Base-by-base conservation (phyloP, 1,140 invertebrate species). In the Dinoponera quadriceps region DNA sequence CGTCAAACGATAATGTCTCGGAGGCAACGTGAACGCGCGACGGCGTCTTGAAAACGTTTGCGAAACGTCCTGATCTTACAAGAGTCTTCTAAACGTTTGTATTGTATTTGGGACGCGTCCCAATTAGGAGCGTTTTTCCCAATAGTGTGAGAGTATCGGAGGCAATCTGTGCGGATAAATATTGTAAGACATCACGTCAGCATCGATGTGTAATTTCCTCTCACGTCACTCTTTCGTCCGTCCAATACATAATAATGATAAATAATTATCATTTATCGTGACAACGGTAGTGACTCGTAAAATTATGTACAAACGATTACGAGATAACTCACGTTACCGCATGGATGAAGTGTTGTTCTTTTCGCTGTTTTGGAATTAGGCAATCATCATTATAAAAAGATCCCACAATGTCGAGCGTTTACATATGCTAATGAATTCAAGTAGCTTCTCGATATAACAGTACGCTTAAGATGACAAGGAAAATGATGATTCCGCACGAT, bases 41-140 rank as follows among this genome's bases (percentile, higher is more conserved):
- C 27, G 14, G 11, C 72, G 29, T 25, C 29, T 11, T 66, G 65
- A 77, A 77, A 11, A 65, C 18, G 60, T 25, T 48, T 20, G 38
- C 54, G 22, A 63, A 29, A 63, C 20, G 54, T 38, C 27, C 63
- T 77, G 51, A 66, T 77, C 29, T 66, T 54, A 54, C 2, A 38
- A 54, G 54, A 16, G 29, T 54, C 9, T 54, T 25, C 66, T 20
- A 51, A 33, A 25, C 11, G n/a, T 0, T 7, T 44, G 3, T 44
- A 7, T 4, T 44, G 11, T 9, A 11, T 75, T 51, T 51, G 38
- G 29, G 14, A 9, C 38, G 4, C 0, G 14, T 75, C 27, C 55
- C 5, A 38, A 5, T 14, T n/a, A 33, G 29, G 29, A 33, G 5
- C 29, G 5, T 33, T 33, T 33, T 33, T 33, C 29, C 5, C 5